Evolutionary conservation across 2,797 vertebrate species (phyloP).

Genomic region (Acanthopagrus latus): DNA sequence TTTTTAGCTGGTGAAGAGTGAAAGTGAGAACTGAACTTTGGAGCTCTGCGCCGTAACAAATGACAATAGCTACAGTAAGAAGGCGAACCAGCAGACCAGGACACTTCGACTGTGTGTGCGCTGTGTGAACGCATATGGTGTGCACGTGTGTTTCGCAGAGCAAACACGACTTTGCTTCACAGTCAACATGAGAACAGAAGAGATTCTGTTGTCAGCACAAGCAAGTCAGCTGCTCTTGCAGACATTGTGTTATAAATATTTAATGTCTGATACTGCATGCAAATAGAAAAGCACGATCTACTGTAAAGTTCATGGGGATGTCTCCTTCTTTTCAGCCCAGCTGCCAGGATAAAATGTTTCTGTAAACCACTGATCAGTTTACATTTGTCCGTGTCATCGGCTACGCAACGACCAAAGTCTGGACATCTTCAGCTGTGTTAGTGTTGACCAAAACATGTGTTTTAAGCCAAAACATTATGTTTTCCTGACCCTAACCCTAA

Average conservation of each 20-base stretch:
- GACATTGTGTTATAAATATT: constrained; percentile 15
- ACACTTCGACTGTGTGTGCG: constrained; percentile 11
- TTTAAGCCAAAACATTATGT: too few relatives aligned
- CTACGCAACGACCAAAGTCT: too few relatives aligned
- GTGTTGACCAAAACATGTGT: too few relatives aligned
- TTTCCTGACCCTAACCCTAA: too few relatives aligned
- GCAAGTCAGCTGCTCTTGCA: neutral
- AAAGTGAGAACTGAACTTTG: constrained; percentile 61
- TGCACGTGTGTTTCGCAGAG: neutral
- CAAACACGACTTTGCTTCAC: neutral
- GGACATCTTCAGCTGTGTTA: too few relatives aligned
- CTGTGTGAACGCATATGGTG: neutral
- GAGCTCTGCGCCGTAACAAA: constrained; percentile 61
- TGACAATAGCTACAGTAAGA: constrained; percentile 56
- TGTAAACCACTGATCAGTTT: too few relatives aligned
- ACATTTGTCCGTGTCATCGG: too few relatives aligned
- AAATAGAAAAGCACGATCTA: constrained; percentile 3
- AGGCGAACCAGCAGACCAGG: constrained; percentile 27
- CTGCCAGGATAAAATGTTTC: too few relatives aligned
- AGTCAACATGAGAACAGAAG: constrained; percentile 8
- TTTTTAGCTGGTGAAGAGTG: constrained; percentile 31
- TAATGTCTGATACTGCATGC: neutral
- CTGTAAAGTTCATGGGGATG: neutral
- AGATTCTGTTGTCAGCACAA: neutral
- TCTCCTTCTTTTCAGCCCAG: neutral